Percentiles rank a stretch among this genome's conserved stretches.
Evolutionary conservation across 2,113 vertebrate species (phyloP).

Genomic region (Syngnathus scovelli): DNA sequence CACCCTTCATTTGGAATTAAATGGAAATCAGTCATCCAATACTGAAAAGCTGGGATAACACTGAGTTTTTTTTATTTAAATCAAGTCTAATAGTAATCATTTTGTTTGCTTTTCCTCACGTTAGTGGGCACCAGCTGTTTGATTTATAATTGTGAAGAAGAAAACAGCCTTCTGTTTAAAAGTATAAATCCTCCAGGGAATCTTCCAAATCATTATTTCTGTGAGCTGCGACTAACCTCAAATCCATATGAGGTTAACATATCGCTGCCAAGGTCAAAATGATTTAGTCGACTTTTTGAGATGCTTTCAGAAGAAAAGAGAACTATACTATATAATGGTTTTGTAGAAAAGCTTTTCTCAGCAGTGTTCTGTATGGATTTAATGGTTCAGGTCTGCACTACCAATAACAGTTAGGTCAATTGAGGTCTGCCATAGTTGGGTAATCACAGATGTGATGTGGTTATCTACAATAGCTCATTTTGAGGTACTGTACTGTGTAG

Average conservation of each 20-base stretch:
- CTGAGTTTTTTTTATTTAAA: neutral
- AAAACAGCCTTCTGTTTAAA: neutral
- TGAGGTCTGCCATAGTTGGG: constrained; percentile 2
- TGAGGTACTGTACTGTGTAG: neutral
- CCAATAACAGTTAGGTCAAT: neutral
- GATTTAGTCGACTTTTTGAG: constrained; percentile 8
- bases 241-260: constrained; percentile 12
- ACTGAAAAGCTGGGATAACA: neutral
- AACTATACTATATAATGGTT: neutral
- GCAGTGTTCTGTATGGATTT: neutral
- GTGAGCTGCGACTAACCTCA: constrained; percentile 7
- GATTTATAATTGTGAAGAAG: constrained; percentile 6
- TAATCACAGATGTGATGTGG: neutral
- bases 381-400: neutral
- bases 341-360: constrained; percentile 4
- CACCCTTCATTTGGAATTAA: too few relatives aligned
- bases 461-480: constrained; percentile 3
- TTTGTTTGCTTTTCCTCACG: neutral
- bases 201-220: constrained; percentile 2
- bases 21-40: too few relatives aligned
- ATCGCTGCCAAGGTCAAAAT: neutral
- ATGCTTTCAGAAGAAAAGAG: constrained; percentile 7
- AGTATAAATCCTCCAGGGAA: neutral
- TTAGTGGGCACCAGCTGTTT: constrained; percentile 8
- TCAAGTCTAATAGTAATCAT: neutral